phyloP scores from a whole-genome alignment of 92 coral and sea anemone species.

The Paragorgia papillata region DNA sequence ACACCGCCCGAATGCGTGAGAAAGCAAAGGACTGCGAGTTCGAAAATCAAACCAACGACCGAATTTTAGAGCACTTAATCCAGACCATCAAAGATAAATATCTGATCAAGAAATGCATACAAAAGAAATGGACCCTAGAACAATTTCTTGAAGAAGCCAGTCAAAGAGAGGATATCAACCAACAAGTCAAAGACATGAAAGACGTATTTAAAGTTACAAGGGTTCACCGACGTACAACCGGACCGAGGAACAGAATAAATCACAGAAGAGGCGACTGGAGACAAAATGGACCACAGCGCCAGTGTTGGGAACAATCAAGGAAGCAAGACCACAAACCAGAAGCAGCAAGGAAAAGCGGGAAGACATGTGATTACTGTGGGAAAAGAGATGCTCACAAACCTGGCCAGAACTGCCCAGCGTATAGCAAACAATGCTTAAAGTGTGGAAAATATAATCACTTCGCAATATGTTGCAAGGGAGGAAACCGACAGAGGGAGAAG shows the following conservation, averaged over 20 bases:
- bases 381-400: constrained; percentile 59
- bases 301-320: not conserved
- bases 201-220: constrained; percentile 38
- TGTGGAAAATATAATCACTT: constrained; percentile 63
- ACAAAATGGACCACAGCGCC: not conserved
- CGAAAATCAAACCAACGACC: constrained; percentile 47
- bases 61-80: constrained; percentile 66
- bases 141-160: constrained; percentile 60
- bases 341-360: constrained; percentile 1
- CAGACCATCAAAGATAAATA: constrained; percentile 64
- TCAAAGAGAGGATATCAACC: constrained; percentile 51
- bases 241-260: not conserved
- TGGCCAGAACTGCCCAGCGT: constrained; percentile 62
- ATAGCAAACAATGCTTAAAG: constrained; percentile 61
- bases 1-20: constrained; percentile 60
- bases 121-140: constrained; percentile 59
- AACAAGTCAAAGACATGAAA: constrained; percentile 70
- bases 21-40: constrained; percentile 65
- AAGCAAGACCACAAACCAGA: constrained; percentile 18
- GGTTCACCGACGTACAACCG: not conserved
- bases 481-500: constrained; percentile 4
- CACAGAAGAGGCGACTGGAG: constrained; percentile 16
- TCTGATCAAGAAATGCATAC: constrained; percentile 55
- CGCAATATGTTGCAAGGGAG: constrained; percentile 48
- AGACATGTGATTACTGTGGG: constrained; percentile 56